Conservation (phyloP, 2,888 invertebrate species). For the Epinotia nisella region DNA sequence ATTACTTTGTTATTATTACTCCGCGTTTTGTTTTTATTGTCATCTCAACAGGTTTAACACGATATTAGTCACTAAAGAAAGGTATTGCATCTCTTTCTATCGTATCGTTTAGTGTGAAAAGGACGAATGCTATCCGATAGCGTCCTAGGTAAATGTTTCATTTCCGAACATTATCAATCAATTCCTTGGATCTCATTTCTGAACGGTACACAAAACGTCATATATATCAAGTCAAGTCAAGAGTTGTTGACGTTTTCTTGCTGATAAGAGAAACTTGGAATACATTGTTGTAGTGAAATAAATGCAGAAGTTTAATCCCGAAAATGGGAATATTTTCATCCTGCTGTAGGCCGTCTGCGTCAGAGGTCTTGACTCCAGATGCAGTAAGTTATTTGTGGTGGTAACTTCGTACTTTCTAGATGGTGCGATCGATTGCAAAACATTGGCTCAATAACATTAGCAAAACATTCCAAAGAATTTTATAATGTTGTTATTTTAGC, state of each 20-base stretch:
- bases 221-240: constrained; percentile 39
- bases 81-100: not conserved
- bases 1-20: not conserved
- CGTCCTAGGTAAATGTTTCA: not conserved
- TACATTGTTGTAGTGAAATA: constrained; percentile 14
- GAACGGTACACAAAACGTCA: constrained; percentile 41
- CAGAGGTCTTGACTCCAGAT: constrained; percentile 85
- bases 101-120: not conserved
- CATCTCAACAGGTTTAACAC: not conserved
- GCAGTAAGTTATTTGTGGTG: constrained; percentile 71
- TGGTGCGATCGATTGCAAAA: constrained; percentile 36
- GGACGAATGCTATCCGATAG: not conserved
- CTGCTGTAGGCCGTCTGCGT: constrained; percentile 83
- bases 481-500: not conserved
- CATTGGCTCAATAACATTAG: constrained; percentile 25
- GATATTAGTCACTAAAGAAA: not conserved
- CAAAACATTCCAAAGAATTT: not conserved
- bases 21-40: not conserved
- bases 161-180: constrained; percentile 14
- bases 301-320: constrained; percentile 43
- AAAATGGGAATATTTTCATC: constrained; percentile 82
- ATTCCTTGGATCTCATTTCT: constrained; percentile 37
- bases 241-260: constrained; percentile 44
- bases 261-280: constrained; percentile 37
- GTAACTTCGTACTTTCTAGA: constrained; percentile 24